Evolutionary conservation across 64 coral and sea anemone genomes (phyloP).

Genomic region (Platygyra sinensis): DNA sequence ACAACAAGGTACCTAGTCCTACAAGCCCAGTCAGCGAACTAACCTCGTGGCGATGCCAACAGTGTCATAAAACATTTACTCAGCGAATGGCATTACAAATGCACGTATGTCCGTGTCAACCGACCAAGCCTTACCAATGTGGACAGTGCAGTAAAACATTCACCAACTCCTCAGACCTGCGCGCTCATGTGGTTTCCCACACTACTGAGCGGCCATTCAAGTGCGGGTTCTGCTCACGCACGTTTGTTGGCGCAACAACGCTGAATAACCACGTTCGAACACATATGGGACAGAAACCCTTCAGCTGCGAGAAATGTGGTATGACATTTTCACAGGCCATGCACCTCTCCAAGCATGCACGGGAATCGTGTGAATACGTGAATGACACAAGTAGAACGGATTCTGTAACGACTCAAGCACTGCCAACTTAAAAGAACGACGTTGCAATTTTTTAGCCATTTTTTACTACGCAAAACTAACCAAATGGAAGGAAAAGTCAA

Average conservation of each 20-base stretch:
- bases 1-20: not conserved
- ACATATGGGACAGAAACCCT: slow-evolving; percentile 67
- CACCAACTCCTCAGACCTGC: slow-evolving; percentile 59
- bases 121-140: slow-evolving; percentile 67
- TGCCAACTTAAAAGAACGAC: not conserved
- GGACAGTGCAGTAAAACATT: slow-evolving; percentile 59
- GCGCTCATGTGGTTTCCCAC: slow-evolving; percentile 47
- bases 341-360: slow-evolving; percentile 54
- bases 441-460: not conserved
- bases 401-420: not conserved
- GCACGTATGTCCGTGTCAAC: slow-evolving; percentile 45
- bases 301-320: slow-evolving; percentile 63
- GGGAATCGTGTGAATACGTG: slow-evolving; percentile 37
- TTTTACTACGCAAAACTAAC: not conserved
- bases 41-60: slow-evolving; percentile 52
- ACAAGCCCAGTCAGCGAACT: slow-evolving; percentile 8
- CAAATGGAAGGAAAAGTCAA: not conserved
- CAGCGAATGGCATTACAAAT: slow-evolving; percentile 59
- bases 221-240: slow-evolving; percentile 68
- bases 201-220: slow-evolving; percentile 67
- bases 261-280: slow-evolving; percentile 70
- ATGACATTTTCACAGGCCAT: slow-evolving; percentile 62
- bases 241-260: slow-evolving; percentile 67
- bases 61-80: slow-evolving; percentile 59
- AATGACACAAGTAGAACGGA: not conserved